Evolutionary conservation across 2,797 vertebrate genomes (phyloP).

Genomic region (Pangasius djambal): DNA sequence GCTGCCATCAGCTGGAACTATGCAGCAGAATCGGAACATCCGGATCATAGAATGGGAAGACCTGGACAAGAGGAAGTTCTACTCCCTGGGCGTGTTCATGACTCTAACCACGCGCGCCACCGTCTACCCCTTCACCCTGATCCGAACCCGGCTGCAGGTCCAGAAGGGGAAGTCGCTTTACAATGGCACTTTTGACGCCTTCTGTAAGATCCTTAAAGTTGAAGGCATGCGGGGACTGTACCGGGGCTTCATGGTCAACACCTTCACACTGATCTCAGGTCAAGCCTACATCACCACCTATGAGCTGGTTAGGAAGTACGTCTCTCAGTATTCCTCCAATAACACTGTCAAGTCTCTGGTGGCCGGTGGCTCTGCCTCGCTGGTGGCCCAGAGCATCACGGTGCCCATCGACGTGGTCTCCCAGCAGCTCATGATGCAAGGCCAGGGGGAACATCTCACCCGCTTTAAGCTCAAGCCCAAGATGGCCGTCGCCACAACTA

Average conservation of each 20-base stretch:
- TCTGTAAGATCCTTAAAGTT: conserved; percentile 86
- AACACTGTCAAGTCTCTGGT: conserved; percentile 93
- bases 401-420: conserved; percentile 94
- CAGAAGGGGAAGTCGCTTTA: conserved; percentile 93
- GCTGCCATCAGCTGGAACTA: conserved; percentile 51
- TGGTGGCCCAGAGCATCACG: conserved; percentile 97
- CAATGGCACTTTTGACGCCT: conserved; percentile 90
- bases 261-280: conserved; percentile 93
- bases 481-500: conserved; percentile 55
- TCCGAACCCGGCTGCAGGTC: conserved; percentile 93
- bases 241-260: conserved; percentile 94
- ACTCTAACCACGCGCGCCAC: conserved; percentile 94
- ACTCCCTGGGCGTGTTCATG: conserved; percentile 92
- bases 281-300: conserved; percentile 98
- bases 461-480: conserved; percentile 79
- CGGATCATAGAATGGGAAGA: conserved; percentile 99
- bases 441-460: conserved; percentile 84
- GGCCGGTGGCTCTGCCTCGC: conserved; percentile 89
- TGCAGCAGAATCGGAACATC: conserved; percentile 86
- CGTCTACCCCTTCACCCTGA: conserved; percentile 94
- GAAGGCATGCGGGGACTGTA: conserved; percentile 89
- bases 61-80: conserved; percentile 97
- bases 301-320: conserved; percentile 91
- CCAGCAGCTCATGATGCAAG: conserved; percentile 98
- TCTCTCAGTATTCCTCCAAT: conserved; percentile 84